Percentiles rank a stretch among this genome's conserved stretches.
Evolutionary conservation across 2,888 invertebrate species (phyloP).

Genomic region (Litoditis marina): DNA sequence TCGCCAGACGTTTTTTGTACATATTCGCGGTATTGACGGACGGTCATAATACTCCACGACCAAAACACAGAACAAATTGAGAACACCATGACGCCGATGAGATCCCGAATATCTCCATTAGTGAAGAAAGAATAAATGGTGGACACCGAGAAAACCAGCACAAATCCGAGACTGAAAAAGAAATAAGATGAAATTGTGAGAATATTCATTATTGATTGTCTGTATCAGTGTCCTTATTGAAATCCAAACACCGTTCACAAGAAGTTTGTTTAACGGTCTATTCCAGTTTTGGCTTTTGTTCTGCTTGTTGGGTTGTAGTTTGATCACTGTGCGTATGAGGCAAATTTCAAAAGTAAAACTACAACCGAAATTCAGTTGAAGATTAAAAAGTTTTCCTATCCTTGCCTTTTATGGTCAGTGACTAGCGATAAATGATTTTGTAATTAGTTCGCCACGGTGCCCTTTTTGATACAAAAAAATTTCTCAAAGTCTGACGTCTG

Average conservation of each 20-base stretch:
- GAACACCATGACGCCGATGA: background rate
- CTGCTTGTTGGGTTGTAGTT: background rate
- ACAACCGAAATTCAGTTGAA: too few relatives aligned
- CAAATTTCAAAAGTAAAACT: too few relatives aligned
- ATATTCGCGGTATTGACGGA: conserved; percentile 6
- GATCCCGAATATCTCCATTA: background rate
- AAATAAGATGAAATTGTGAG: background rate
- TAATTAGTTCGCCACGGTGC: too few relatives aligned
- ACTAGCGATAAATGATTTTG: too few relatives aligned
- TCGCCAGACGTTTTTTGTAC: conserved; percentile 12
- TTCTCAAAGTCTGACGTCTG: too few relatives aligned
- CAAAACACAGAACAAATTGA: conserved; percentile 5
- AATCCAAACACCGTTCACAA: background rate
- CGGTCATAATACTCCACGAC: conserved; percentile 16
- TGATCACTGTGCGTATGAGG: too few relatives aligned
- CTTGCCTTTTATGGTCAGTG: too few relatives aligned
- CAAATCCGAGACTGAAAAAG: conserved; percentile 5
- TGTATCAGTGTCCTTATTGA: background rate
- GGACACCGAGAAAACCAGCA: conserved; percentile 7
- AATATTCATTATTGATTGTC: background rate
- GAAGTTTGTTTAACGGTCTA: too few relatives aligned
- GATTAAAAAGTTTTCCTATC: too few relatives aligned
- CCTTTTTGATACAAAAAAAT: too few relatives aligned
- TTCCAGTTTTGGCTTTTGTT: background rate
- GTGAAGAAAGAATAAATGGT: background rate